Base-by-base conservation (phyloP, 2,888 invertebrate species). In the Syritta pipiens region DNA sequence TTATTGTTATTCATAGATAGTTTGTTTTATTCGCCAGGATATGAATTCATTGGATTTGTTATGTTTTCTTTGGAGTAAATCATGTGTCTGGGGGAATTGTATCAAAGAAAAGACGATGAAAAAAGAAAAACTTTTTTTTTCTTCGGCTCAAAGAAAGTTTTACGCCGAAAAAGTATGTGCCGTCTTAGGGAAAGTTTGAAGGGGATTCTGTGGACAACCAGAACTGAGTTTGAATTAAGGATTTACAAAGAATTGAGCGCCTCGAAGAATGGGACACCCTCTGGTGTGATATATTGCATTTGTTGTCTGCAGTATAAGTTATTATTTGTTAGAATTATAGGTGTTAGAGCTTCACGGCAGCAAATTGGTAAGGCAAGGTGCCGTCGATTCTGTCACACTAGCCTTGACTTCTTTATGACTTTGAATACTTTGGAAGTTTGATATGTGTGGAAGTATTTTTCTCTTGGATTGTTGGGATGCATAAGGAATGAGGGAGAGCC, bases 1-100 rank as follows among this genome's bases (percentile, higher is more conserved):
- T 60, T 72, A 65, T 65, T 59, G 65, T 65, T 65, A 77, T 77
- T 67, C 72, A 72, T 77, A n/a, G 77, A 72, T 72, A 77, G 65
- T 77, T 77, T 60, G 72, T 72, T 77, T 72, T 65, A 77, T 77
- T 77, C 28, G 32, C 22, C 26, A 28, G 68, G 53, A 53, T 75
- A 75, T 75, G 59, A 53, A 59, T 53, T 62, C 62, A 72, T 72
- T 63, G 63, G 55, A 46, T 57, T 57, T 35, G 12, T 44, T 37
- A 9, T 12, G 14, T 17, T 40, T 40, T 40, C 14, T 22, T 10
- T 9, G 14, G 37, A 60, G 72, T 77, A 72, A 77, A 77, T 72
- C 77, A 77, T 72, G 46, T 65, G 53, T 65, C 46, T 48, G 63
- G 28, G 28, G 10, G 51, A 53, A 42, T 53, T 53, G 44, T 71